Conservation (phyloP, 2,888 invertebrate genomes). For the Lagria hirta region DNA sequence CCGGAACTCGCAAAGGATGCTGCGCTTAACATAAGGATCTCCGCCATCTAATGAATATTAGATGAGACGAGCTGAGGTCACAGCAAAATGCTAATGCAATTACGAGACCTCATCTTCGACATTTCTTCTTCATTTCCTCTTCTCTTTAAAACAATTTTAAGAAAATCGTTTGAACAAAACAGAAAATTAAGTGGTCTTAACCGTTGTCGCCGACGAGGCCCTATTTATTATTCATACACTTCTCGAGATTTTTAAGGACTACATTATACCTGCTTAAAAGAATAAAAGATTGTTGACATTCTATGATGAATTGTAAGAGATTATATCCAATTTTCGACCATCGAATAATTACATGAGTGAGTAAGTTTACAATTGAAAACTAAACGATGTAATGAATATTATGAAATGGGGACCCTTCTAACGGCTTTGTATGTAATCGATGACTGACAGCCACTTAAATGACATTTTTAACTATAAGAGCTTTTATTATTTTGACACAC, state of each 20-base stretch:
- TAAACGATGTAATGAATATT: conserved; percentile 38
- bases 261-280: conserved; percentile 41
- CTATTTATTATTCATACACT: conserved; percentile 22
- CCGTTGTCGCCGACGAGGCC: no score
- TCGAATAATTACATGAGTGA: conserved; percentile 41
- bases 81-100: conserved; percentile 26
- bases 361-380: conserved; percentile 34
- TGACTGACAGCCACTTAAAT: conserved; percentile 41
- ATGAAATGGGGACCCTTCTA: conserved; percentile 31
- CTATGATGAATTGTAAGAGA: conserved; percentile 44
- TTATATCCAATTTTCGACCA: conserved; percentile 34
- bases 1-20: conserved; percentile 23
- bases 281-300: conserved; percentile 40
- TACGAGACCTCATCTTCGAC: conserved; percentile 11
- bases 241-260: conserved; percentile 28
- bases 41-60: conserved; percentile 27
- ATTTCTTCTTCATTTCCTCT: conserved; percentile 3
- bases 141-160: conserved; percentile 5
- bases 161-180: conserved; percentile 2
- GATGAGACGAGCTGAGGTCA: conserved; percentile 27
- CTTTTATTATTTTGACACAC: no score
- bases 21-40: conserved; percentile 28
- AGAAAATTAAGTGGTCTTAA: conserved; percentile 9
- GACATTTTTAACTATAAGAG: conserved; percentile 18
- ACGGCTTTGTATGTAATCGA: conserved; percentile 36